These are phyloP conservation scores for Tupiocoris notatus DNA, from an alignment of 2,888 invertebrate species.

Conservation along the genomic window DNA sequence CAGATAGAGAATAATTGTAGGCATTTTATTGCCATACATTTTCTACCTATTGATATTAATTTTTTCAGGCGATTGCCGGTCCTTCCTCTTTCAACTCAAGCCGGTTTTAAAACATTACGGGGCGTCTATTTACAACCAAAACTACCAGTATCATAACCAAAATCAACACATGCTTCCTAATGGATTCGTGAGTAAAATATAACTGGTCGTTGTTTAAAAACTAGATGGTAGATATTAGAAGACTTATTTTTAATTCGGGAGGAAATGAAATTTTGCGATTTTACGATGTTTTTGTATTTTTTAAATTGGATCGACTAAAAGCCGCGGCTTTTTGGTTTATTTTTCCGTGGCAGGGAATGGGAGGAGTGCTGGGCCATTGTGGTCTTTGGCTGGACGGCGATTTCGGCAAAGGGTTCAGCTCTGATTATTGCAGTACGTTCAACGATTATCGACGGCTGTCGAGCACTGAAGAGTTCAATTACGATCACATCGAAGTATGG, in stretches of 20 bases:
- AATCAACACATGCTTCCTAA: constrained; percentile 35
- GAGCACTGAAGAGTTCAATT: constrained; percentile 6
- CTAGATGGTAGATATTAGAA: no score
- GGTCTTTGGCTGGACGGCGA: constrained; percentile 39
- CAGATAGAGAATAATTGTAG: background rate
- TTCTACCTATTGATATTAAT: background rate
- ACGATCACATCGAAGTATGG: constrained; percentile 36
- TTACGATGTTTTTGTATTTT: no score
- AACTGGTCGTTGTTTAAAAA: background rate
- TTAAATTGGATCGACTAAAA: background rate
- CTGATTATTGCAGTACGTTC: constrained; percentile 32
- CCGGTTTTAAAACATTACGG: constrained; percentile 10
- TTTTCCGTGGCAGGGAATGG: constrained; percentile 33
- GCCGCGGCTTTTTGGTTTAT: no score
- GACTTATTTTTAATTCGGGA: no score
- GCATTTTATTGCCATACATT: background rate
- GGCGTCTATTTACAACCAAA: constrained; percentile 20
- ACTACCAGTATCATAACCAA: constrained; percentile 37
- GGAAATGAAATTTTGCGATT: no score
- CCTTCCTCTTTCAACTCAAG: constrained; percentile 36
- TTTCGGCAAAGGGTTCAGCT: constrained; percentile 31
- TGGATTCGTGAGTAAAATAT: constrained; percentile 28
- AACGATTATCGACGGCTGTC: constrained; percentile 26
- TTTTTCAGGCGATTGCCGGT: constrained; percentile 23
- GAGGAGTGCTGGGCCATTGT: constrained; percentile 24